A percentile compares a stretch with the other conserved stretches of the same genome.
Conservation (phyloP, 1,140 invertebrate species). For the Neotoxoptera formosana region DNA sequence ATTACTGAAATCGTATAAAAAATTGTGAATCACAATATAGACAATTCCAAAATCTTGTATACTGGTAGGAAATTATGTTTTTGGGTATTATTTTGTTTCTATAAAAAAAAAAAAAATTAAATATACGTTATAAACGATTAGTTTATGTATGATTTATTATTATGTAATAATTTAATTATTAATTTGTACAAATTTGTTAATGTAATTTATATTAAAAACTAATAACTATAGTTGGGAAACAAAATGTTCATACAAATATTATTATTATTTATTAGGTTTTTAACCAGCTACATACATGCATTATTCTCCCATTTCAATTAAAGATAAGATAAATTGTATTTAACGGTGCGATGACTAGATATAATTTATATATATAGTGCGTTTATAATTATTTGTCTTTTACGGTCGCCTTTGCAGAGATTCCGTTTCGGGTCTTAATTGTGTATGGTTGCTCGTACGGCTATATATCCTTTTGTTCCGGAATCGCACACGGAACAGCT, state of each 20-base stretch:
- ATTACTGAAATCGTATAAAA: too few species aligned
- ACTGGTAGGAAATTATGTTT: too few species aligned
- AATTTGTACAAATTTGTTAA: not conserved
- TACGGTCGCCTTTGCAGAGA: not conserved
- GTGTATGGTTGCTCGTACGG: not conserved
- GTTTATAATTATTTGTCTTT: not conserved
- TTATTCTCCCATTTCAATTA: not conserved
- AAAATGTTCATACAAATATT: not conserved
- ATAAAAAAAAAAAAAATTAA: too few species aligned
- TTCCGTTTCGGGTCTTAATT: not conserved
- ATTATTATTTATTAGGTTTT: not conserved
- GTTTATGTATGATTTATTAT: too few species aligned
- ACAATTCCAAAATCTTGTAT: too few species aligned
- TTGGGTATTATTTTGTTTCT: too few species aligned
- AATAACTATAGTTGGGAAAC: not conserved
- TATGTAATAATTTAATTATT: too few species aligned
- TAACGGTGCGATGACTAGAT: not conserved
- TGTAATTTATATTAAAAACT: not conserved
- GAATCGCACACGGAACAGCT: not conserved
- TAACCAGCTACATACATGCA: not conserved
- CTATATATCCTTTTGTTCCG: slow-evolving; percentile 17
- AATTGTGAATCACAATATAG: too few species aligned
- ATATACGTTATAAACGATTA: too few species aligned
- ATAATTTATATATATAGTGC: not conserved
- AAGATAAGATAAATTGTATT: not conserved